Base-by-base conservation (phyloP, 2,113 vertebrate species). In the Paedocypris sp. region DNA sequence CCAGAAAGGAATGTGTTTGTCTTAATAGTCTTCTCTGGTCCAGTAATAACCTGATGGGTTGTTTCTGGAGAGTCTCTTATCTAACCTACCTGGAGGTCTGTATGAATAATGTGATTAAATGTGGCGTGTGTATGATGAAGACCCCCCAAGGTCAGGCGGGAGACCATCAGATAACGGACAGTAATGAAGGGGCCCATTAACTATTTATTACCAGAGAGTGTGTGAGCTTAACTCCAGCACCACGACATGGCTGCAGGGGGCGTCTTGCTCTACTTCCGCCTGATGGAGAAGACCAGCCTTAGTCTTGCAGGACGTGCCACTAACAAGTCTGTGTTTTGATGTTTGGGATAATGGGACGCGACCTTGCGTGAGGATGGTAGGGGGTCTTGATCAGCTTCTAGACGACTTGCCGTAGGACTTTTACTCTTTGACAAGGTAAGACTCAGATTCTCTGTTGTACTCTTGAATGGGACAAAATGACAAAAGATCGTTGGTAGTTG, bases 131-230 rank as follows among this genome's bases (percentile, higher is more conserved):
- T 68, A 60, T 60, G 43, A 64, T 65, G 62, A 52, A 56, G 47
- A 22, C 23, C 57, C 19, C 54, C 70, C 76, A 79, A 83, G 81
- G 80, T 83, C 71, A 77, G 57, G 36, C 42, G 59, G 13, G 29
- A 58, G 65, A 70, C 68, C 64, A 77, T 75, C 65, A 73, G 66
- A 31, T 52, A 48, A 28, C 18, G 56, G 43, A 50, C 35, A 4
- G 15, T 79, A 75, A 79, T 75, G 60, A 62, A 52, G 41, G n/a
- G 28, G 53, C 22, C 64, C 72, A 81, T 81, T 76, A 78, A 84
- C 68, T 78, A 82, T 82, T 85, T 68, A 82, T 81, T 71, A 73
- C 39, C 50, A 28, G 22, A 64, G 43, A 36, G 29, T 56, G 9
- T 13, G 6, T 15, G n/a, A 33, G 36, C 36, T 68, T 56, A 59